phyloP scores from a whole-genome alignment of 2,113 vertebrate species.

The Electrona antarctica region DNA sequence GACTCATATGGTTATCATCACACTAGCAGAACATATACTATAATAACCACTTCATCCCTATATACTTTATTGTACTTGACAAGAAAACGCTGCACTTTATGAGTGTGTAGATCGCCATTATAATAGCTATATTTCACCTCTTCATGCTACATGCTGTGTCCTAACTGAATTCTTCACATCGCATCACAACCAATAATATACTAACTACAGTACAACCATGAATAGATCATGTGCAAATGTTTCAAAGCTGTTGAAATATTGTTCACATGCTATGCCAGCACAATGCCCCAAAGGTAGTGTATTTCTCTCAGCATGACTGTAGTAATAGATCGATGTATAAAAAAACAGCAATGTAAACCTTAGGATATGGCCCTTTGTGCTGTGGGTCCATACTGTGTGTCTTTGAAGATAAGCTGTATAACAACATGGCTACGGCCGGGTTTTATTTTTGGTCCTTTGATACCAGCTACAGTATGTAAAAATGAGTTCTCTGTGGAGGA shows the following conservation, averaged over 20 bases:
- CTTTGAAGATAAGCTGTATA: slow-evolving; percentile 68
- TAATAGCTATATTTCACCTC: no score
- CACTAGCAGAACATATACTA: no score
- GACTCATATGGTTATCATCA: no score
- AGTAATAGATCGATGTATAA: slow-evolving; percentile 26
- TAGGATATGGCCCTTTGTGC: slow-evolving; percentile 39
- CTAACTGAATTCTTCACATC: no score
- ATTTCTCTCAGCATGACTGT: slow-evolving; percentile 41
- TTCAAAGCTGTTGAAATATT: slow-evolving; percentile 43
- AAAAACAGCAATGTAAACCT: slow-evolving; percentile 37
- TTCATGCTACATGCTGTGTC: no score
- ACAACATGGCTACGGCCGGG: slow-evolving; percentile 14
- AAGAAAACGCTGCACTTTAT: no score
- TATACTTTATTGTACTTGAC: no score
- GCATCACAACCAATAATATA: no score
- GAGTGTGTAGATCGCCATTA: no score
- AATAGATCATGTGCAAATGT: slow-evolving; percentile 22
- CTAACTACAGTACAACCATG: neutral
- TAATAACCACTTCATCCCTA: no score
- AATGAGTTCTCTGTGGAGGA: slow-evolving; percentile 58
- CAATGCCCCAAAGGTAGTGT: slow-evolving; percentile 32
- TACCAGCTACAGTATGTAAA: slow-evolving; percentile 42
- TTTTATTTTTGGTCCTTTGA: slow-evolving; percentile 54
- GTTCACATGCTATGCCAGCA: slow-evolving; percentile 18
- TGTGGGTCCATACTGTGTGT: slow-evolving; percentile 44